phyloP scores from a whole-genome alignment of 1,140 invertebrate species.

The Wasmannia auropunctata region DNA sequence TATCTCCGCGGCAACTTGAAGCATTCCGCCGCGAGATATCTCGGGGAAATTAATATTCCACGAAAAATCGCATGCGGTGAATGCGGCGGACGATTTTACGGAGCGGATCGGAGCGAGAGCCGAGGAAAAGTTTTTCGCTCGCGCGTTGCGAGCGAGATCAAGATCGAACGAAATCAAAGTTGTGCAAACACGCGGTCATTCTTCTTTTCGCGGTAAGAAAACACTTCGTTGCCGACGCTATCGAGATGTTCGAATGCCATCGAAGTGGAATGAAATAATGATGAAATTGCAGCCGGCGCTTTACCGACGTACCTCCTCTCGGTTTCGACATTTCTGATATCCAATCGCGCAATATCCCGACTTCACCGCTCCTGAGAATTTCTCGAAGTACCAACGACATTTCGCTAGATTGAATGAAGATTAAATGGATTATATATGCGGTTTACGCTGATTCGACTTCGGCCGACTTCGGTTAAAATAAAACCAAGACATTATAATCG shows the following conservation, averaged over 20 bases:
- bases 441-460: constrained; percentile 22
- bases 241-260: constrained; percentile 29
- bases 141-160: constrained; percentile 35
- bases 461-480: background rate
- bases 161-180: constrained; percentile 26
- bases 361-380: constrained; percentile 18
- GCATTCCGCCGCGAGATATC: constrained; percentile 14
- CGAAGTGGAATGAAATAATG: constrained; percentile 53
- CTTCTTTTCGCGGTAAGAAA: constrained; percentile 14
- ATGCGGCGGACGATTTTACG: constrained; percentile 17
- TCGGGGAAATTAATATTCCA: constrained; percentile 43
- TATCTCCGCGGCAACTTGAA: constrained; percentile 51
- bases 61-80: constrained; percentile 38
- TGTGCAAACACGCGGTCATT: constrained; percentile 31
- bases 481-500: background rate
- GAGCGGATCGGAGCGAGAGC: background rate
- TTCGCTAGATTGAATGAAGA: constrained; percentile 30
- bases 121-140: constrained; percentile 30
- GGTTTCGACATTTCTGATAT: constrained; percentile 29
- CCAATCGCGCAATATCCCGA: constrained; percentile 22
- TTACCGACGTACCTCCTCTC: background rate
- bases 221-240: constrained; percentile 16
- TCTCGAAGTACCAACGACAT: background rate
- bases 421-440: constrained; percentile 41
- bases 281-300: constrained; percentile 26